phyloP scores from a whole-genome alignment of 2,113 vertebrate species.

The Gadus macrocephalus region DNA sequence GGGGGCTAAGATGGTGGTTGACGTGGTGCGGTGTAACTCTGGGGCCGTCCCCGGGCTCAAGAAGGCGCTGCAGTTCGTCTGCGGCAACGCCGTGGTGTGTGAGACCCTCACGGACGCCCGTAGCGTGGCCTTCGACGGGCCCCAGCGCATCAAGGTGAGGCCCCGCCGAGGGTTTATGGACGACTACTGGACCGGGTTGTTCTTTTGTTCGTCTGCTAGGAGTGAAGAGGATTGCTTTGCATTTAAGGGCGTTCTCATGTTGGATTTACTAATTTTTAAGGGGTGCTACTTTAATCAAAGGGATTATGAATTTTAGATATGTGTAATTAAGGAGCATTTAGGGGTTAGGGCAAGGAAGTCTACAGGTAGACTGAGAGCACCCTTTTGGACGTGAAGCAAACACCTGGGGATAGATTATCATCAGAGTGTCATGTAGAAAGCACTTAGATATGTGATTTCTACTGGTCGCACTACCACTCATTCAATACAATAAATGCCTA shows the following conservation, averaged over 20 bases:
- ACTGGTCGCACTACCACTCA: too few species aligned
- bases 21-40: conserved; percentile 80
- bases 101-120: conserved; percentile 87
- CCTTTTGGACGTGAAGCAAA: neutral
- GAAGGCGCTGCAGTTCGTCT: conserved; percentile 90
- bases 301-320: neutral
- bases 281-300: neutral
- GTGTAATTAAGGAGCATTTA: neutral
- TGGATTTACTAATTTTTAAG: too few species aligned
- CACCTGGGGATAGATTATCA: neutral
- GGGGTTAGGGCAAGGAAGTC: neutral
- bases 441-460: neutral
- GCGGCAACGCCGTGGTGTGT: conserved; percentile 86
- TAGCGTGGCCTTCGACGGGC: conserved; percentile 78
- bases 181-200: too few species aligned
- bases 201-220: too few species aligned
- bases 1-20: conserved; percentile 85
- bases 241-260: neutral
- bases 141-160: conserved; percentile 82
- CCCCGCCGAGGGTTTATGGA: too few species aligned
- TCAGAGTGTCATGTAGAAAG: neutral
- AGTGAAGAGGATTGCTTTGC: neutral
- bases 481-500: too few species aligned
- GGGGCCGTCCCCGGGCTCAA: conserved; percentile 59
- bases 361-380: neutral